Conservation (phyloP, 2,797 vertebrate genomes). For the Ateles fusciceps region DNA sequence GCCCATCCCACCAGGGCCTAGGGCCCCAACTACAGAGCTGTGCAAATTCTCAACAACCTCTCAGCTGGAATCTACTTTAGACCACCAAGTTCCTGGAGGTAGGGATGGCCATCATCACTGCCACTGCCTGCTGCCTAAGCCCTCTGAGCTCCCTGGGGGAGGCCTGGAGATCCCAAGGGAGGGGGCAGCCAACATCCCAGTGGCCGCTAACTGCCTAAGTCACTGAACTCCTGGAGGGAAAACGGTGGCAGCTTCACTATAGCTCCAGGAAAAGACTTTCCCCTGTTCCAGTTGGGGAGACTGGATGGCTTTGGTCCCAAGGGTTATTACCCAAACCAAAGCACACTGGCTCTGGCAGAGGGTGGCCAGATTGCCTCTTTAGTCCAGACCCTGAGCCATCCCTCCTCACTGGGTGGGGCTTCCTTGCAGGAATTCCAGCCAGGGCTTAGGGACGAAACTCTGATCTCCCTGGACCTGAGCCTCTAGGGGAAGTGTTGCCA, state of each 20-base stretch:
- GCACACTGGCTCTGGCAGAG: background rate
- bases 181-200: background rate
- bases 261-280: background rate
- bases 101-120: too few species aligned
- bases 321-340: background rate
- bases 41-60: background rate
- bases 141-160: background rate
- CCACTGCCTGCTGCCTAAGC: background rate
- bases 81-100: background rate
- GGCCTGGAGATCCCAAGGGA: background rate
- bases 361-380: background rate
- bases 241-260: background rate
- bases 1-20: background rate
- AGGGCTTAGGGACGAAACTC: background rate
- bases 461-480: background rate
- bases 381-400: background rate
- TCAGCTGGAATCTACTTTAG: background rate
- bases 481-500: background rate
- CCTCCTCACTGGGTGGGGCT: background rate
- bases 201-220: background rate
- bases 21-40: background rate
- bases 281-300: background rate
- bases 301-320: background rate
- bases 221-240: background rate
- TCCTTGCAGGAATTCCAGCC: background rate